These are phyloP conservation scores for Clangula hyemalis DNA, from an alignment of 2,797 vertebrate genomes.

Conservation along the genomic window DNA sequence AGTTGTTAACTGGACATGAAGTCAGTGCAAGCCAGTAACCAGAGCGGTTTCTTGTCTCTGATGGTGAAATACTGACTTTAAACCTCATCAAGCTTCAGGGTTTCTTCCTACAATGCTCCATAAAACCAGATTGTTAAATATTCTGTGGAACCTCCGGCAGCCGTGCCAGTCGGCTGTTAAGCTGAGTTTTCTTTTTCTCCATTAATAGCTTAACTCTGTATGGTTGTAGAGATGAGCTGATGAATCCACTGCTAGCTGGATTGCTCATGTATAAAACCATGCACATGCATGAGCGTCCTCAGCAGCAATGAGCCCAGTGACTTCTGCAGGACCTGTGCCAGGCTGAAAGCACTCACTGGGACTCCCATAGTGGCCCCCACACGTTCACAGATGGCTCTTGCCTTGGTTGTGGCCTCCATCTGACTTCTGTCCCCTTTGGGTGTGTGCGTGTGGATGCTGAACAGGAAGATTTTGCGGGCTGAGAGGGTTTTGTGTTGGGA, in stretches of 20 bases:
- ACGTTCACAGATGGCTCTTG: neutral
- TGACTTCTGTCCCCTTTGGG: neutral
- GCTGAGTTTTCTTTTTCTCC: neutral
- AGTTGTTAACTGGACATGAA: neutral
- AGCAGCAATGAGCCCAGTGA: fast-evolving
- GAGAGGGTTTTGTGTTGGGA: fast-evolving
- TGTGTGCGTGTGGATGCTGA: neutral
- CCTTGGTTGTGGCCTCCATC: neutral
- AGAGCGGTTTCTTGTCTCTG: neutral
- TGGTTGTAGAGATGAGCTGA: neutral
- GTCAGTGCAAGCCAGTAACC: neutral
- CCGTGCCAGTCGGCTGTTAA: neutral
- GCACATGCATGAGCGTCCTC: fast-evolving
- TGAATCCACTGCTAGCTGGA: neutral
- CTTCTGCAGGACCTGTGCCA: neutral
- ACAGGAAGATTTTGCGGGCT: neutral
- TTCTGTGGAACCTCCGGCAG: neutral
- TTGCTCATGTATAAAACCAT: neutral
- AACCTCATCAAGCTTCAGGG: neutral
- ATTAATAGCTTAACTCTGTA: too few relatives aligned
- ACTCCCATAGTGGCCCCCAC: neutral
- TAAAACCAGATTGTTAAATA: neutral
- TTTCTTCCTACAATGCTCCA: neutral
- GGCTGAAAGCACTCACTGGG: neutral
- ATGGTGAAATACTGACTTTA: neutral